Conservation (phyloP, 2,113 vertebrate species). For the Archocentrus centrarchus region DNA sequence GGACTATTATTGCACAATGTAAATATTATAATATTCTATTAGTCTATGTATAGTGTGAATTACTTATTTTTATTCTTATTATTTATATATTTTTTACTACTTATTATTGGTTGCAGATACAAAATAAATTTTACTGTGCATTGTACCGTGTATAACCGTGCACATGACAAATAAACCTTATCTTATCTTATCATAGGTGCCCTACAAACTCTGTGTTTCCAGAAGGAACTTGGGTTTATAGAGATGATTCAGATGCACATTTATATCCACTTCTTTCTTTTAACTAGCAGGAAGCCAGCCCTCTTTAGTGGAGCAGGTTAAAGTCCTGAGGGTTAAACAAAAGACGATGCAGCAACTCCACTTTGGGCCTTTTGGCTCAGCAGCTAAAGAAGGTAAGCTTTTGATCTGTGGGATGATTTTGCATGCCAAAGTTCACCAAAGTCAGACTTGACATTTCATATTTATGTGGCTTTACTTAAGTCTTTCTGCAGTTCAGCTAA, state of each 20-base stretch:
- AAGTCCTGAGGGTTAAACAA: neutral
- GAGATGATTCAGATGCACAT: too few relatives aligned
- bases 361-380: neutral
- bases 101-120: too few relatives aligned
- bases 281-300: neutral
- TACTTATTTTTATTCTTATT: too few relatives aligned
- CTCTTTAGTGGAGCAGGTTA: neutral
- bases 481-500: neutral
- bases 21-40: too few relatives aligned
- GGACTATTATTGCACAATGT: too few relatives aligned
- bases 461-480: neutral
- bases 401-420: neutral
- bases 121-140: too few relatives aligned
- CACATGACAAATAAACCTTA: too few relatives aligned
- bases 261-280: neutral
- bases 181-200: neutral
- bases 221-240: neutral
- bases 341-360: neutral
- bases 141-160: too few relatives aligned
- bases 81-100: too few relatives aligned
- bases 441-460: neutral
- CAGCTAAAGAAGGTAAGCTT: neutral
- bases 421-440: slow-evolving; percentile 7
- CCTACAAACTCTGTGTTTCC: neutral
- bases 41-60: too few relatives aligned